Conservation (phyloP, 2,113 vertebrate species). For the Mohoua ochrocephala region DNA sequence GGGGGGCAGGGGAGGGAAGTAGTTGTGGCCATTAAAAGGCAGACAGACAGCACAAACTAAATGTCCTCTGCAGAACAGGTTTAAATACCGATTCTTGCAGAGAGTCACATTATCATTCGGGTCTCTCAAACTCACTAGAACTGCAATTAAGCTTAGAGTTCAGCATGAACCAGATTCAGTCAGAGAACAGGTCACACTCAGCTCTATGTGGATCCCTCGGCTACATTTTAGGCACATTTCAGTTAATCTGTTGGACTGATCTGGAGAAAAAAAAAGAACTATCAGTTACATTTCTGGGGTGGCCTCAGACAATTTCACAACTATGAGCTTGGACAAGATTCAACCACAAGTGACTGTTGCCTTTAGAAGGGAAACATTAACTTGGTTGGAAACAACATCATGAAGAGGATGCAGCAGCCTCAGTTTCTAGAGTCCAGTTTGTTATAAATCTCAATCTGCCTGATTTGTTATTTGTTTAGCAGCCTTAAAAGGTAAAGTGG, state of each 20-base stretch:
- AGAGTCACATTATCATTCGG: not conserved
- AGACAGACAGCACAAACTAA: slow-evolving; percentile 15
- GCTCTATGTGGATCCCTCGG: not conserved
- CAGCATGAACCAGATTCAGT: not conserved
- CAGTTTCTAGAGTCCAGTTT: not conserved
- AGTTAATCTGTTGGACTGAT: not conserved
- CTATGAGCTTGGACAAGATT: slow-evolving; percentile 1
- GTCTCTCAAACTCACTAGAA: not conserved
- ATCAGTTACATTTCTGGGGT: not conserved
- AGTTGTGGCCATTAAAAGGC: not conserved
- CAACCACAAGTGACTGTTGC: not conserved
- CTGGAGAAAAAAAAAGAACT: not conserved
- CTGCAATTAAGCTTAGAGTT: not conserved
- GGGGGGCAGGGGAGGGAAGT: not conserved
- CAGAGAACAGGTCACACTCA: not conserved
- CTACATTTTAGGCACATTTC: slow-evolving; percentile 3
- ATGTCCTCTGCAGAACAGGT: not conserved
- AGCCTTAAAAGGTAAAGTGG: not conserved
- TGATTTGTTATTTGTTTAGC: not conserved
- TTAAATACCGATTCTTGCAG: not conserved
- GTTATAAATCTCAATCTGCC: not conserved
- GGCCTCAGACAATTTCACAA: not conserved
- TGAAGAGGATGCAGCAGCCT: not conserved
- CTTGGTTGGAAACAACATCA: not conserved
- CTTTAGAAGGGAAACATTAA: slow-evolving; percentile 13